These are phyloP conservation scores for Machaerirhynchus nigripectus DNA, from an alignment of 2,113 vertebrate species.

Conservation along the genomic window DNA sequence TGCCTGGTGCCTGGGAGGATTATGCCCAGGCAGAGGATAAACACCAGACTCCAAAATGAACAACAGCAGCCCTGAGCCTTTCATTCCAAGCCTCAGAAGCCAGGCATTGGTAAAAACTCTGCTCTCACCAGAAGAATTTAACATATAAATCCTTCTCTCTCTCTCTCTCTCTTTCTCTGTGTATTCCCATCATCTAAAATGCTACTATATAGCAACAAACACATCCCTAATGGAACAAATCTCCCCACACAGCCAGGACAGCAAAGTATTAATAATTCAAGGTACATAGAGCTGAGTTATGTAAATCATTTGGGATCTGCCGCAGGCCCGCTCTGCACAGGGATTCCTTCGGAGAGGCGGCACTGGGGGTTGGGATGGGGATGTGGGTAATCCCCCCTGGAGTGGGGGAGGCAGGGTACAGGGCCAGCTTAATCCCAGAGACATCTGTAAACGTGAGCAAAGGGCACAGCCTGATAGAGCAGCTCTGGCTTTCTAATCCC, in stretches of 20 bases:
- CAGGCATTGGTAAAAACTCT: not conserved
- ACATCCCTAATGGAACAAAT: slow-evolving; percentile 48
- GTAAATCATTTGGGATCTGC: slow-evolving; percentile 54
- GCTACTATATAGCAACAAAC: not conserved
- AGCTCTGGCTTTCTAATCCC: not conserved
- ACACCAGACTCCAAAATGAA: not conserved
- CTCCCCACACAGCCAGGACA: slow-evolving; percentile 63
- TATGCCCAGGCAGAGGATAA: not conserved
- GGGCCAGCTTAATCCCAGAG: not conserved
- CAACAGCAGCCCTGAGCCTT: not conserved
- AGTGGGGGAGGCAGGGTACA: not conserved
- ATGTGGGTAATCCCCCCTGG: not conserved
- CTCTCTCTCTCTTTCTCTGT: too few species aligned
- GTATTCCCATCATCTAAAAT: not conserved
- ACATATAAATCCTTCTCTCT: not conserved
- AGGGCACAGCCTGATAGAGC: not conserved
- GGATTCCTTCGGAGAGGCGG: not conserved
- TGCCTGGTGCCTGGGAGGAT: not conserved
- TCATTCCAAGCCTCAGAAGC: not conserved
- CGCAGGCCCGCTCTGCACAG: not conserved
- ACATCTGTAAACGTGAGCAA: not conserved
- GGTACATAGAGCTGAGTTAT: slow-evolving; percentile 30
- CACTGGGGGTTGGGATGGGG: not conserved
- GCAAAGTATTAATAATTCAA: slow-evolving; percentile 71
- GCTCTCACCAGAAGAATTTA: not conserved